Evolutionary conservation across 2,888 invertebrate genomes (phyloP).

Genomic region (Resseliella maxima): DNA sequence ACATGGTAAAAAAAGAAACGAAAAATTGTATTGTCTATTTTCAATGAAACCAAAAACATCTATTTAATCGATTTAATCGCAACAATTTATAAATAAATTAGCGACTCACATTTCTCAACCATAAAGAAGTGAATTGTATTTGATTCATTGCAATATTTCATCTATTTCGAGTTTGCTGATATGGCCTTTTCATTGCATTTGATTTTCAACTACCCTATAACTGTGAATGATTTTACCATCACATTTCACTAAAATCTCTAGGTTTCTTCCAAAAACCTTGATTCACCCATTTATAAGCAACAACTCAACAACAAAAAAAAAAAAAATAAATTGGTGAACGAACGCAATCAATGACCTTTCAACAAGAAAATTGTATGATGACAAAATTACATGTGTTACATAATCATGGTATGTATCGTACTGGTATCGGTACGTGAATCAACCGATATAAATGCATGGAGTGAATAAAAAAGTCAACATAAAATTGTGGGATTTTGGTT

Average conservation of each 20-base stretch:
- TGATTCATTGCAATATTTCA: not conserved
- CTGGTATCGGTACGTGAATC: not conserved
- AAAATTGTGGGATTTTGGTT: conserved; percentile 18
- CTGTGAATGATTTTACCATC: not conserved
- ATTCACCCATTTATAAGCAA: conserved; percentile 24
- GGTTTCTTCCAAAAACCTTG: not conserved
- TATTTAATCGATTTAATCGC: too few relatives aligned
- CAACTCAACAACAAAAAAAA: not conserved
- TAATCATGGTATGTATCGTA: not conserved
- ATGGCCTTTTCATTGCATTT: not conserved
- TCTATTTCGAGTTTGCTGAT: not conserved
- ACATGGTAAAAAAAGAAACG: not conserved
- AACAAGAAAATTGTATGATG: not conserved
- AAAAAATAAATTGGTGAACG: not conserved
- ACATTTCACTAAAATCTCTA: not conserved
- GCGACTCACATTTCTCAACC: too few relatives aligned
- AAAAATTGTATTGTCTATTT: not conserved
- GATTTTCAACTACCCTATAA: conserved; percentile 4
- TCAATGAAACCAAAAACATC: not conserved
- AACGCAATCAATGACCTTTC: conserved; percentile 8
- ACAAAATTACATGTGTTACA: not conserved
- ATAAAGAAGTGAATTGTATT: too few relatives aligned
- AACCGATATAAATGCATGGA: not conserved
- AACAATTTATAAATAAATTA: too few relatives aligned
- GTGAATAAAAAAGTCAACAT: not conserved